Conservation (phyloP, 2,888 invertebrate species). For the Drosophila neotestacea region DNA sequence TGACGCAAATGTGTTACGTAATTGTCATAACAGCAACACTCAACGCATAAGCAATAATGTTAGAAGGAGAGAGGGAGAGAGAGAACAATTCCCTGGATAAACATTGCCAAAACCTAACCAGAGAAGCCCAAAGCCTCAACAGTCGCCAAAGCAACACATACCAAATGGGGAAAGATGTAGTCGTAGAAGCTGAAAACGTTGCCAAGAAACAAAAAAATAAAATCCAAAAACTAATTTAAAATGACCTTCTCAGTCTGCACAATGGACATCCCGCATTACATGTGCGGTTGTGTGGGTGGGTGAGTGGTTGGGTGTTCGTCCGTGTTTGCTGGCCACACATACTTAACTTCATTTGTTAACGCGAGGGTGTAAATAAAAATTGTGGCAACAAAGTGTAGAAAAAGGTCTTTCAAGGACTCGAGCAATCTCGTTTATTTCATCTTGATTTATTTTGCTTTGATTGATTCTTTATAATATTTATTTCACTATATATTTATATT, state of each 20-base stretch:
- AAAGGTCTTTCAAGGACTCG: neutral
- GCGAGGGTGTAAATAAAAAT: slow-evolving; percentile 33
- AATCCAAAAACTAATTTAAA: slow-evolving; percentile 75
- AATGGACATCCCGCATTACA: slow-evolving; percentile 56
- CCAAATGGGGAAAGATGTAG: slow-evolving; percentile 18
- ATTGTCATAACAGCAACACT: slow-evolving; percentile 69
- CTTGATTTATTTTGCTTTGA: neutral
- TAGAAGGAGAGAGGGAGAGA: neutral
- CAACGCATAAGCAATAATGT: slow-evolving; percentile 15
- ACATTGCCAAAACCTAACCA: slow-evolving; percentile 42
- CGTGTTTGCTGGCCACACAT: slow-evolving; percentile 38
- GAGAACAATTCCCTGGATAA: slow-evolving; percentile 56
- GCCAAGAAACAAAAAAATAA: slow-evolving; percentile 28
- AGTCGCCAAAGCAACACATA: slow-evolving; percentile 13
- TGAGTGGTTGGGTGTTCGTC: slow-evolving; percentile 16
- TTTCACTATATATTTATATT: neutral
- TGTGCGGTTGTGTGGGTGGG: slow-evolving; percentile 31
- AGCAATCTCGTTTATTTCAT: neutral
- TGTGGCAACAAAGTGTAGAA: neutral
- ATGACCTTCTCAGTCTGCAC: slow-evolving; percentile 65
- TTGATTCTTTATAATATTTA: neutral
- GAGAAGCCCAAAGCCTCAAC: slow-evolving; percentile 26
- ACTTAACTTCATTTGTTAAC: slow-evolving; percentile 55
- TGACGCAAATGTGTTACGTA: slow-evolving; percentile 74
- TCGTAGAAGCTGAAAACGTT: slow-evolving; percentile 25